phyloP scores from a whole-genome alignment of 2,113 vertebrate species.

The Aplodontia rufa region DNA sequence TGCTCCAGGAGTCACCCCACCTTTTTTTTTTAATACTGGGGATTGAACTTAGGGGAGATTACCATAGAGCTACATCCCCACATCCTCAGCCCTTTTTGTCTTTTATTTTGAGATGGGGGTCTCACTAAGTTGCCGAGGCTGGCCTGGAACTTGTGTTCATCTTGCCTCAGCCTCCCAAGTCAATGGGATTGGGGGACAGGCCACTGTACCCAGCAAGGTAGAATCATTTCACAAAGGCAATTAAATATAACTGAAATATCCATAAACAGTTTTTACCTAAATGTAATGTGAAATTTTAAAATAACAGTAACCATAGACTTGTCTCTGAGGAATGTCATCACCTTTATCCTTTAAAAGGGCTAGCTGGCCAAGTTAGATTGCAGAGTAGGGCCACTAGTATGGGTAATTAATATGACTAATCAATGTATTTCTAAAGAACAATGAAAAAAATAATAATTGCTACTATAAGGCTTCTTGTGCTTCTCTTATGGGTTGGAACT shows the following conservation, averaged over 20 bases:
- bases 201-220: not conserved
- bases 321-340: not conserved
- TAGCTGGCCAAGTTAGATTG: not conserved
- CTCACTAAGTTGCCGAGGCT: too few relatives aligned
- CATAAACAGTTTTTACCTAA: conserved; percentile 50
- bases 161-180: too few relatives aligned
- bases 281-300: conserved; percentile 10
- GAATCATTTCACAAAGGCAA: not conserved
- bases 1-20: too few relatives aligned
- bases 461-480: not conserved
- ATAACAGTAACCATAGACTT: not conserved
- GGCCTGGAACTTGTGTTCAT: too few relatives aligned
- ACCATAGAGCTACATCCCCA: too few relatives aligned
- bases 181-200: too few relatives aligned
- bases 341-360: conserved; percentile 36
- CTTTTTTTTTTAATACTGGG: not conserved
- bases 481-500: not conserved
- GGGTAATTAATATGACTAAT: too few relatives aligned
- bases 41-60: too few relatives aligned
- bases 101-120: too few relatives aligned
- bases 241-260: not conserved
- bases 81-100: fast-evolving
- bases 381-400: not conserved
- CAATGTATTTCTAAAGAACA: conserved; percentile 47
- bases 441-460: not conserved